These are phyloP conservation scores for Crenichthys baileyi DNA, from an alignment of 2,797 vertebrate genomes.

Conservation along the genomic window DNA sequence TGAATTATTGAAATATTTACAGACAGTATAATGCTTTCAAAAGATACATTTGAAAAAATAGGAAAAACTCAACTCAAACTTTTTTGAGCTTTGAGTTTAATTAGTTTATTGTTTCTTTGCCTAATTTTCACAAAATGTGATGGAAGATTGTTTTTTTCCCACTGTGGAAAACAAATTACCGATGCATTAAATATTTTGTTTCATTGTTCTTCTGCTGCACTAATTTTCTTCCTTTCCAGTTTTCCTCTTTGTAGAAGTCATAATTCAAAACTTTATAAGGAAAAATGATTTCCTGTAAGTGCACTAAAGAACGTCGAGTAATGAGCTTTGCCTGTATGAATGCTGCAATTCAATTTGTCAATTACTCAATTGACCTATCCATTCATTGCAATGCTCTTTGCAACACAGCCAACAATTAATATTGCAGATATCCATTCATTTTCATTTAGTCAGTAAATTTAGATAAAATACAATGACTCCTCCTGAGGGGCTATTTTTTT, in stretches of 20 bases:
- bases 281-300: too few relatives aligned
- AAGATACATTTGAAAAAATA: too few relatives aligned
- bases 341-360: background rate
- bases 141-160: background rate
- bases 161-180: background rate
- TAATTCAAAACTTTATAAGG: too few relatives aligned
- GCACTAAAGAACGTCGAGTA: too few relatives aligned
- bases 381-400: background rate
- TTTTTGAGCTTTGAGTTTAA: too few relatives aligned
- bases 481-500: background rate
- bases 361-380: background rate
- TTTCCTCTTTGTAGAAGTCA: too few relatives aligned
- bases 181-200: background rate
- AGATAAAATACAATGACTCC: constrained; percentile 7
- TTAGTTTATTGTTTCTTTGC: background rate
- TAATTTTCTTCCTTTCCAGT: background rate
- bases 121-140: background rate
- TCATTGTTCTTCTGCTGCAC: background rate
- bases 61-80: too few relatives aligned
- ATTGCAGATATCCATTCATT: background rate
- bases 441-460: background rate
- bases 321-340: background rate
- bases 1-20: too few relatives aligned
- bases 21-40: too few relatives aligned
- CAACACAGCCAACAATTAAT: background rate